Percentiles rank a stretch among this genome's conserved stretches.
Evolutionary conservation across 2,888 invertebrate genomes (phyloP).

Genomic region (Nemotelus nigrinus): DNA sequence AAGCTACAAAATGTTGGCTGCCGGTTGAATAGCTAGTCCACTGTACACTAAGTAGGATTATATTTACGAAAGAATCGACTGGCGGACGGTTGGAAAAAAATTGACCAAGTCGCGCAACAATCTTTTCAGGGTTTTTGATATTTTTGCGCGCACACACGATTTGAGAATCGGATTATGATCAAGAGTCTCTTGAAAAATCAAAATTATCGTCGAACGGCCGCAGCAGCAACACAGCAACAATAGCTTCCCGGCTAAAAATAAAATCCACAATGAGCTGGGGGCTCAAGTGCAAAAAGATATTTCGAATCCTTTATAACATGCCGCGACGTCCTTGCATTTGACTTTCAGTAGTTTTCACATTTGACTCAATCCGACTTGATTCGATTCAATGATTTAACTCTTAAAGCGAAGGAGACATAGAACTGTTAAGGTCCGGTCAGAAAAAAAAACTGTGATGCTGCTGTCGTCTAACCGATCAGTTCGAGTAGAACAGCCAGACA

Average conservation of each 20-base stretch:
- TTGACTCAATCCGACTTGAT: slow-evolving; percentile 29
- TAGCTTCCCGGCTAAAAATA: slow-evolving; percentile 1
- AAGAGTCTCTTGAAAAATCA: slow-evolving; percentile 18
- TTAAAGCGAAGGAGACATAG: background rate
- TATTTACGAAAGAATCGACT: background rate
- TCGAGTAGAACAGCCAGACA: background rate
- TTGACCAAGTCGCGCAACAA: slow-evolving; percentile 11
- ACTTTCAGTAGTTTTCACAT: slow-evolving; percentile 30
- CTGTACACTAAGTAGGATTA: slow-evolving; percentile 36
- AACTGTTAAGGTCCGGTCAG: background rate
- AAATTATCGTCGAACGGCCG: slow-evolving; percentile 13
- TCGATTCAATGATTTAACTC: slow-evolving; percentile 33
- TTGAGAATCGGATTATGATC: slow-evolving; percentile 42
- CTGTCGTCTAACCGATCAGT: background rate
- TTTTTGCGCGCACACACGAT: slow-evolving; percentile 22
- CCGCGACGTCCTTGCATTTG: slow-evolving; percentile 44
- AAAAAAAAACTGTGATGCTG: background rate
- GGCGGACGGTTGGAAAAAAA: background rate
- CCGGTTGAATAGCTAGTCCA: background rate
- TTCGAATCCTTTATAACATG: slow-evolving; percentile 31
- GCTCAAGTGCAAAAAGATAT: slow-evolving; percentile 14
- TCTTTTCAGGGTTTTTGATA: slow-evolving; percentile 36
- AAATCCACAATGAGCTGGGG: slow-evolving; percentile 8
- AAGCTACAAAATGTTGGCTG: slow-evolving; percentile 31
- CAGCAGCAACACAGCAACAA: background rate